Evolutionary conservation across 2,888 invertebrate genomes (phyloP), one percentile per base, ranked within the genome.

Genomic region (Brachylomia viminalis): DNA sequence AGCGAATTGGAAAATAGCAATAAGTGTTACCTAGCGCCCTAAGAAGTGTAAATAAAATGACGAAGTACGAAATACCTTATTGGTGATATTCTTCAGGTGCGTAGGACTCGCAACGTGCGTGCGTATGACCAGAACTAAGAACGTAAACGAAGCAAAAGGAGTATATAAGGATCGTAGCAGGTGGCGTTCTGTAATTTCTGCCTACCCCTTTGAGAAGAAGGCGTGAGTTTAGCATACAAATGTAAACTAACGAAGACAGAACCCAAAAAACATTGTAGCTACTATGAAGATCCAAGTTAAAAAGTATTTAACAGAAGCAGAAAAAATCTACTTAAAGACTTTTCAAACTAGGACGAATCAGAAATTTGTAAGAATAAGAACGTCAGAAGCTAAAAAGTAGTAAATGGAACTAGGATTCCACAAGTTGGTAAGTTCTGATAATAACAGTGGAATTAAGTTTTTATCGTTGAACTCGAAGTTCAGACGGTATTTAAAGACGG

Each of bases 401-500:
- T 49, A 52, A 75, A 72, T 74, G 30, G 30, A 86, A 79, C 86
- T 80, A 82, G 72, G 13, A 81, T 77, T 75, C 78, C 30, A 83
- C 80, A 88, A 89, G 86, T 88, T 86, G 77, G n/a, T 67, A 87
- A 86, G 62, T 81, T 83, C 33, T 66, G 76, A 85, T 84, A 87
- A 86, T 88, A 87, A 82, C 79, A 72, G 77, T 77, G 58, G 80
- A 81, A 86, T 79, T 79, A 86, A 88, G 80, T 88, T 89, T 89
- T 89, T 90, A 89, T 90, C 89, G 83, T 62, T 66, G 54, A 84
- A 87, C 82, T 82, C 45, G 52, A 81, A 88, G 85, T 89, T 89
- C 80, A 68, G 80, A 70, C 71, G 72, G 84, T 86, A 84, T 89
- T 86, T 86, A 82, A 84, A 88, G 83, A 87, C 80, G 80, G 87